These are phyloP conservation scores for Caenorhabditis inopinata DNA, from an alignment of 1,140 invertebrate species.

Conservation along the genomic window DNA sequence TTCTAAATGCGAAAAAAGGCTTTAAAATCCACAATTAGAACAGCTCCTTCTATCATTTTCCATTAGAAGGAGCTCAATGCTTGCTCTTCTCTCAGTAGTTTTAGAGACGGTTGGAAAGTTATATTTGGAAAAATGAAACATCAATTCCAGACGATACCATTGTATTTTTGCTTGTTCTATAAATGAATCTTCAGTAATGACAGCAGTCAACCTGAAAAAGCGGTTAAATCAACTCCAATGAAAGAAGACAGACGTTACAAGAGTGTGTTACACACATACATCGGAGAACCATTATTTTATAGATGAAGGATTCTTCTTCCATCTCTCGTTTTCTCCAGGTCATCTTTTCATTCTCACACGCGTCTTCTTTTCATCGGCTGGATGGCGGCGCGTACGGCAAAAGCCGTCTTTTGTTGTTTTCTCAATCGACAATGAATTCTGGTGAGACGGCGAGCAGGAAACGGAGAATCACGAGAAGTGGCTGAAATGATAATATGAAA, in stretches of 20 bases:
- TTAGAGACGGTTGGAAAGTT: too few relatives aligned
- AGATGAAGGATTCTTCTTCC: not conserved
- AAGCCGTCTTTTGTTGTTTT: slow-evolving; percentile 11
- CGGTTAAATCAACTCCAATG: not conserved
- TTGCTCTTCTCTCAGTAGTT: too few relatives aligned
- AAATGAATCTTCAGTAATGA: too few relatives aligned
- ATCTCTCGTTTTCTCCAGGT: not conserved
- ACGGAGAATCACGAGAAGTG: too few relatives aligned
- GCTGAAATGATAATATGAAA: slow-evolving; percentile 4
- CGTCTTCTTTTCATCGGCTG: not conserved
- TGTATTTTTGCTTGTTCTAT: too few relatives aligned
- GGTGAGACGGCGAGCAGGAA: not conserved
- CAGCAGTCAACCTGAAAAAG: too few relatives aligned
- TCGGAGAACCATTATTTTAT: slow-evolving; percentile 30
- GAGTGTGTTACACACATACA: slow-evolving; percentile 17
- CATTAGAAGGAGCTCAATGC: too few relatives aligned
- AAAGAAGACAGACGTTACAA: not conserved
- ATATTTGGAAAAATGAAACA: too few relatives aligned
- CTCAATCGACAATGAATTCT: slow-evolving; percentile 26
- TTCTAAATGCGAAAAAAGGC: too few relatives aligned
- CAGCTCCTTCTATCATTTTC: too few relatives aligned
- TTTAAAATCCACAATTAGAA: too few relatives aligned
- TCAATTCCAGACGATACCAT: too few relatives aligned
- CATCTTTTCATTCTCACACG: slow-evolving; percentile 6
- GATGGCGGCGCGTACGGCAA: not conserved